Evolutionary conservation across 2,797 vertebrate species (phyloP).

Genomic region (Chaetodon trifasciatus): DNA sequence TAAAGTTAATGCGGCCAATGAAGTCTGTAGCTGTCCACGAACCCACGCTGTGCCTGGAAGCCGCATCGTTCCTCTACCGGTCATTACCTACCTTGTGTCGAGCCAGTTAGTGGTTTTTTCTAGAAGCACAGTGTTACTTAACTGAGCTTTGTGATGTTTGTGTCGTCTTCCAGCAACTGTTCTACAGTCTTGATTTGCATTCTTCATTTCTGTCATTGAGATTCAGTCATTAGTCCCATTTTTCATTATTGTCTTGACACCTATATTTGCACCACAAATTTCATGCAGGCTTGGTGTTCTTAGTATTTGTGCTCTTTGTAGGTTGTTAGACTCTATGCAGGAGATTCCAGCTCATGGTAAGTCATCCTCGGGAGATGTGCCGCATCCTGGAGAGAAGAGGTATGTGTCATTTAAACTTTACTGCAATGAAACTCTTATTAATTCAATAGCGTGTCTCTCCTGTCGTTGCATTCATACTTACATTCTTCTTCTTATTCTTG

Average conservation of each 20-base stretch:
- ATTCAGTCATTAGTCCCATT: not conserved
- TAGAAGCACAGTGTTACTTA: not conserved
- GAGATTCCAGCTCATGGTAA: conserved; percentile 61
- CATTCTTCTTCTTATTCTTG: too few relatives aligned
- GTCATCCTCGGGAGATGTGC: conserved; percentile 57
- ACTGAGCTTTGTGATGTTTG: conserved; percentile 12
- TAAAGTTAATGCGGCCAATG: not conserved
- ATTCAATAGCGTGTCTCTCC: not conserved
- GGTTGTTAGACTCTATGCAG: conserved; percentile 75
- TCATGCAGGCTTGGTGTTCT: conserved; percentile 66
- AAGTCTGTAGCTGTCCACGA: not conserved
- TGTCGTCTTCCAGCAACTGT: not conserved
- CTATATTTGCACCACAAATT: conserved; percentile 10
- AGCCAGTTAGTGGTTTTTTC: not conserved
- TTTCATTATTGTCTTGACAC: not conserved
- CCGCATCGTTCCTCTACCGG: not conserved
- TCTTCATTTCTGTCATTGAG: conserved; percentile 15
- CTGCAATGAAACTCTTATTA: not conserved
- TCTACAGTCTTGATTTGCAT: not conserved
- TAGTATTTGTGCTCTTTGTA: conserved; percentile 82
- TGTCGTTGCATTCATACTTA: not conserved
- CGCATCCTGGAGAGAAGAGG: conserved; percentile 32
- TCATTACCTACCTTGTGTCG: conserved; percentile 35
- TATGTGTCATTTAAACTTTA: conserved; percentile 16
- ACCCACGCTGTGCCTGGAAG: not conserved